Evolutionary conservation across 2,797 vertebrate genomes (phyloP).

Genomic region (Leptatherina wallacei): DNA sequence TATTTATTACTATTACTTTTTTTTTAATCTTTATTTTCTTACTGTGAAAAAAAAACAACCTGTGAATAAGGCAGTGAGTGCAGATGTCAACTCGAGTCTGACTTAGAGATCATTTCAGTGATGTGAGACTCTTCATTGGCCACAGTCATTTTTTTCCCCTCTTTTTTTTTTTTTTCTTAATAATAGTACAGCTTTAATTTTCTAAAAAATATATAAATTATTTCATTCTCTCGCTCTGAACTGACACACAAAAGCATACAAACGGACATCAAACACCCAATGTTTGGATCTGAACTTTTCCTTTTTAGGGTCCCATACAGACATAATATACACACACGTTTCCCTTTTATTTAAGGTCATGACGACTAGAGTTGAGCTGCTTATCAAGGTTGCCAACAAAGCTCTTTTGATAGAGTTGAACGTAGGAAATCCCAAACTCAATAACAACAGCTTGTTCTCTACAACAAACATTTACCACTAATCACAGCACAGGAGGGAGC

Average conservation of each 20-base stretch:
- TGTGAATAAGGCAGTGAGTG: slow-evolving; percentile 97
- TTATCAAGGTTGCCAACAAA: slow-evolving; percentile 23
- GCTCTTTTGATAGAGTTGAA: slow-evolving; percentile 3
- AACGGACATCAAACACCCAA: slow-evolving; percentile 73
- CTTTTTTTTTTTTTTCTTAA: slow-evolving; percentile 24
- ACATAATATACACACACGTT: slow-evolving; percentile 67
- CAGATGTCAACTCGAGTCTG: slow-evolving; percentile 84
- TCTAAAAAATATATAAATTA: slow-evolving; percentile 85
- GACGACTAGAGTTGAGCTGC: slow-evolving; percentile 31
- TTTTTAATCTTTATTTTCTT: slow-evolving; percentile 82
- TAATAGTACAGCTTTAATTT: slow-evolving; percentile 76
- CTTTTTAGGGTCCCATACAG: slow-evolving; percentile 56
- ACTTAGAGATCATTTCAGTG: slow-evolving; percentile 70
- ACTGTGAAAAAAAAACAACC: slow-evolving; percentile 86
- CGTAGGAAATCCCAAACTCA: slow-evolving; percentile 1
- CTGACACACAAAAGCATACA: slow-evolving; percentile 74
- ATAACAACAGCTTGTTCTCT: slow-evolving; percentile 3
- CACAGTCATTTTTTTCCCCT: slow-evolving; percentile 62
- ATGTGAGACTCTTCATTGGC: slow-evolving; percentile 71
- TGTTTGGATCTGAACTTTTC: slow-evolving; percentile 63
- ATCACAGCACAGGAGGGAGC: slow-evolving; percentile 32
- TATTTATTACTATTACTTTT: background rate
- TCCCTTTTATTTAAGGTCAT: slow-evolving; percentile 71
- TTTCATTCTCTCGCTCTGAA: slow-evolving; percentile 75
- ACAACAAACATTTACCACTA: background rate